These are phyloP conservation scores for Anastatus disparis DNA, from an alignment of 1,140 invertebrate genomes.

Conservation along the genomic window DNA sequence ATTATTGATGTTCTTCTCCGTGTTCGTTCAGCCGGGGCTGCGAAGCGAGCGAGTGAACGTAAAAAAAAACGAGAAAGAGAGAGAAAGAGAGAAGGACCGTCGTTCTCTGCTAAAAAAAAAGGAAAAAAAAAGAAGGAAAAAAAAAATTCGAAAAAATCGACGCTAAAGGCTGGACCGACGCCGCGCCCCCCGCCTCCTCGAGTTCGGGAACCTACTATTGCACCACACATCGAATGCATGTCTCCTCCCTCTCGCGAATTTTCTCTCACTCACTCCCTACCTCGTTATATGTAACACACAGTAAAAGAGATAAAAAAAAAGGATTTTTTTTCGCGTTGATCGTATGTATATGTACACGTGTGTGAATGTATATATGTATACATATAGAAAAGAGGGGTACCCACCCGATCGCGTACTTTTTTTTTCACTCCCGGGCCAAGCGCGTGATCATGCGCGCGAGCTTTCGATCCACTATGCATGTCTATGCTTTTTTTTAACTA, in stretches of 20 bases:
- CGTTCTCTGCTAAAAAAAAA: slow-evolving; percentile 48
- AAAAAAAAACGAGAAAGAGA: slow-evolving; percentile 20
- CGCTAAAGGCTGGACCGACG: slow-evolving; percentile 48
- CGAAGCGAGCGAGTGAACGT: slow-evolving; percentile 51
- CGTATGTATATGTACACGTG: slow-evolving; percentile 38
- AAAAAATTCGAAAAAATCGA: slow-evolving; percentile 57
- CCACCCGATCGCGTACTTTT: slow-evolving; percentile 22
- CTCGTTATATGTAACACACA: slow-evolving; percentile 56
- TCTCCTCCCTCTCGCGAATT: slow-evolving; percentile 40
- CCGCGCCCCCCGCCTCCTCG: slow-evolving; percentile 47
- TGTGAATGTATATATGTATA: slow-evolving; percentile 40
- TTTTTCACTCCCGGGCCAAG: slow-evolving; percentile 30
- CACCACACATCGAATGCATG: slow-evolving; percentile 50
- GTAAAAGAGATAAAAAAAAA: slow-evolving; percentile 59
- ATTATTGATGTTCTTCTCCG: slow-evolving; percentile 67
- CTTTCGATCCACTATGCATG: neutral
- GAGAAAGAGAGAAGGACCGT: neutral
- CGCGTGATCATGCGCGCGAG: slow-evolving; percentile 29
- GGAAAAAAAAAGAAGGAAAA: neutral
- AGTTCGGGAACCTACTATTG: too few species aligned
- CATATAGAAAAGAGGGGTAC: slow-evolving; percentile 39
- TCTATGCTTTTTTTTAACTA: too few species aligned
- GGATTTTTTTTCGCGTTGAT: slow-evolving; percentile 52
- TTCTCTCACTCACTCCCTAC: slow-evolving; percentile 24
- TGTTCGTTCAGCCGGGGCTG: slow-evolving; percentile 58